Conservation (phyloP, 2,888 invertebrate genomes). For the Heliconius sara region DNA sequence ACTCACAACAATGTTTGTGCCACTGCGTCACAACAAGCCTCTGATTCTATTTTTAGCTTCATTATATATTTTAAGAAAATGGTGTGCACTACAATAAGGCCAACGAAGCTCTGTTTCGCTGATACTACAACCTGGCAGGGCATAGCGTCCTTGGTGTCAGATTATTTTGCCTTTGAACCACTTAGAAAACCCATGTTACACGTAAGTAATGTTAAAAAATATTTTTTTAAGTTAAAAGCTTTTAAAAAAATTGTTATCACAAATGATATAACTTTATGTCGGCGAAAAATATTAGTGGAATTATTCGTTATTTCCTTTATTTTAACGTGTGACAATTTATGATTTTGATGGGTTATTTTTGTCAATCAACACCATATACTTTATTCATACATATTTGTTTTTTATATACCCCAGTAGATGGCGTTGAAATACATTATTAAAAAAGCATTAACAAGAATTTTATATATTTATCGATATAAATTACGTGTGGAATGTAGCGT, state of each 20-base stretch:
- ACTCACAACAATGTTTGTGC: too few species aligned
- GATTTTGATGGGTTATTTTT: not conserved
- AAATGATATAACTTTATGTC: not conserved
- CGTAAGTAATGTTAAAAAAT: constrained; percentile 82
- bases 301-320: not conserved
- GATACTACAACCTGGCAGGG: constrained; percentile 89
- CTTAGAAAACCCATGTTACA: constrained; percentile 86
- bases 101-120: constrained; percentile 89
- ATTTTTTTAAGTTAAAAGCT: not conserved
- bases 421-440: constrained; percentile 46
- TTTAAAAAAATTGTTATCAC: not conserved
- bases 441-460: constrained; percentile 2
- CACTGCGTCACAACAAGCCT: too few species aligned
- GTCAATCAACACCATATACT: not conserved
- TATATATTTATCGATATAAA: not conserved
- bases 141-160: constrained; percentile 89
- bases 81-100: constrained; percentile 92
- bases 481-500: not conserved
- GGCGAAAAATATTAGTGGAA: not conserved
- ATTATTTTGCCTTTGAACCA: constrained; percentile 90
- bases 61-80: constrained; percentile 87
- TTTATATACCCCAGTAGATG: constrained; percentile 54
- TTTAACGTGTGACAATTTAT: not conserved
- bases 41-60: not conserved
- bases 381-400: constrained; percentile 3